phyloP scores from a whole-genome alignment of 2,113 vertebrate species.

The Nothoprocta pentlandii region DNA sequence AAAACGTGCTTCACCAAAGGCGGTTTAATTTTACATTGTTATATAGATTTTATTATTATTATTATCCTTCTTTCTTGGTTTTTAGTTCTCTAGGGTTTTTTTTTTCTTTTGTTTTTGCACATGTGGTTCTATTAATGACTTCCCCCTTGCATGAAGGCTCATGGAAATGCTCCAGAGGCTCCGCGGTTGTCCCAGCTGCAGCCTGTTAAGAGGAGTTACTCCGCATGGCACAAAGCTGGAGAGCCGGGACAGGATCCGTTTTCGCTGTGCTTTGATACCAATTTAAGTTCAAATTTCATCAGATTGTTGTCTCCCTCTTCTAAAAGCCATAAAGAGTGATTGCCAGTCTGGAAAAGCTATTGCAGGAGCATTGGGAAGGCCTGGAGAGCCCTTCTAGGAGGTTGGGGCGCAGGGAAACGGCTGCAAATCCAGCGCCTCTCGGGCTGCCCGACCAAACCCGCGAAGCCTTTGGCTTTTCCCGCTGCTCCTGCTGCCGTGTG shows the following conservation, averaged over 20 bases:
- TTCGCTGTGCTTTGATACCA: not conserved
- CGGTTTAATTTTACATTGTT: not conserved
- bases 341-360: not conserved
- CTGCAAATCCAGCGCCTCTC: not conserved
- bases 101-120: not conserved
- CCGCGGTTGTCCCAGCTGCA: not conserved
- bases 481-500: not conserved
- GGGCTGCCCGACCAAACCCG: not conserved
- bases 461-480: not conserved
- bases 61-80: not conserved
- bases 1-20: rapidly evolving
- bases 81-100: not conserved
- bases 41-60: not conserved
- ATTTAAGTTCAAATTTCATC: not conserved
- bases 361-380: not conserved
- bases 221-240: not conserved
- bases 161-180: not conserved
- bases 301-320: not conserved
- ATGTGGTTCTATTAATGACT: not conserved
- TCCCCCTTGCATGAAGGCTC: not conserved
- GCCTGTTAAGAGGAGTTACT: not conserved
- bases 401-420: too few species aligned
- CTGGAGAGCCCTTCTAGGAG: too few species aligned
- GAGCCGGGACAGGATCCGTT: rapidly evolving
- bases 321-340: not conserved